Evolutionary conservation across 1,140 invertebrate genomes (phyloP).

Genomic region (Pectinophora gossypiella): DNA sequence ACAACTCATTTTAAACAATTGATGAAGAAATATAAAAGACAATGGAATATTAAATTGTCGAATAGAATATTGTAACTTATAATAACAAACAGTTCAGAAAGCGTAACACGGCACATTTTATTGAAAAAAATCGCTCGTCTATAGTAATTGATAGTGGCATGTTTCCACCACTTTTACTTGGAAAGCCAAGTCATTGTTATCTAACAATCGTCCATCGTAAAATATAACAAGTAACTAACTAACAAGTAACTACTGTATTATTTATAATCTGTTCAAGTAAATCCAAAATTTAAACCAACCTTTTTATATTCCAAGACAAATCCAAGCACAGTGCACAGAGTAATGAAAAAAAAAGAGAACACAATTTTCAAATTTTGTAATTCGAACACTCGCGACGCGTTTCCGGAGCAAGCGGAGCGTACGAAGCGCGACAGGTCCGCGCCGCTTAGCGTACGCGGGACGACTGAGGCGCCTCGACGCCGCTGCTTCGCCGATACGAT

Average conservation of each 20-base stretch:
- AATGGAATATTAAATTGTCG: too few relatives aligned
- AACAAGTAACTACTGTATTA: too few relatives aligned
- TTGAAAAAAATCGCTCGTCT: neutral
- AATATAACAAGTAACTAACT: neutral
- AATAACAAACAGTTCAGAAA: neutral
- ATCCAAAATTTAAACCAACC: neutral
- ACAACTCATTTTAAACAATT: too few relatives aligned
- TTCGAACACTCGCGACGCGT: neutral
- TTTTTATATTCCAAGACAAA: neutral
- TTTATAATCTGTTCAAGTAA: neutral
- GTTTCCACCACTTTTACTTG: neutral
- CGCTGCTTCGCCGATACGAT: neutral
- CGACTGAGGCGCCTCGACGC: neutral
- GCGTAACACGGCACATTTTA: neutral
- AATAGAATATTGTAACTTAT: too few relatives aligned
- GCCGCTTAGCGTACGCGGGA: neutral
- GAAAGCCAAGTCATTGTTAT: neutral
- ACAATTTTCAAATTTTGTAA: neutral
- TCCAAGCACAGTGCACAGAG: neutral
- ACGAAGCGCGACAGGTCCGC: neutral
- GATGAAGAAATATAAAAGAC: too few relatives aligned
- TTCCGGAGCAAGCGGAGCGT: neutral
- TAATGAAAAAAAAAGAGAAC: neutral
- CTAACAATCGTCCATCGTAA: neutral
- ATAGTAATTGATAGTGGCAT: neutral